Base-by-base conservation (phyloP, 2,888 invertebrate genomes). In the Cetonia aurata region DNA sequence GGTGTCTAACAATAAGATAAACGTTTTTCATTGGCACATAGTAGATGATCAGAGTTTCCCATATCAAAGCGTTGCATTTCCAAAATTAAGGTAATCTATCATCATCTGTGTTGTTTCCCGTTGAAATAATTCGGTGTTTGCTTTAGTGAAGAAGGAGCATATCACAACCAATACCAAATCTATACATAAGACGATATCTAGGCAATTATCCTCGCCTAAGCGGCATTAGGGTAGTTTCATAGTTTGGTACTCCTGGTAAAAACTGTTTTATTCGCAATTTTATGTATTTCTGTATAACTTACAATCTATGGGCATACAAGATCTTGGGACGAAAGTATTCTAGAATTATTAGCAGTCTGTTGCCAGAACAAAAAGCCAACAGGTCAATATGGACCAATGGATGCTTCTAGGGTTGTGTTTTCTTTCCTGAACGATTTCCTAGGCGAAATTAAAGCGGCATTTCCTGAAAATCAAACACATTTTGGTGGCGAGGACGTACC, bases 11-110 rank as follows among this genome's bases (percentile, higher is more conserved):
- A 96, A 96, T 82, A 98, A 98, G 84, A 84, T 96, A 80, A 98
- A 98, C 83, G 94, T 96, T 0, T 90, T 98, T 73, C 97, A 98
- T 83, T 98, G 97, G 97, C 98, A 98, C 82, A 93, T 98, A 62
- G 93, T 94, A 0, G 98, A 98, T 82, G 96, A 96, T 82, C 93
- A 95, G 79, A 94, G 96, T 73, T 98, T 98, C 82, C 96, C 97
- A 0, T 98, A 93, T 80, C 88, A 92, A 76, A 96, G 96, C 80
- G 85, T 84, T 56, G 86, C 81, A 48, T 97, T 91, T 82, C 96
- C 97, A 0, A 88, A 93, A 73, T 85, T 97, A 56, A 92, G 92
- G 90, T 91, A 77, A 73, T 17, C 12, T 10, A 10, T 12, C 1
- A 37, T 12, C 15, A 48, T 48, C 10, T 12, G 1, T 48, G 3